Conservation (phyloP, 2,888 invertebrate species). For the Helleia helle region DNA sequence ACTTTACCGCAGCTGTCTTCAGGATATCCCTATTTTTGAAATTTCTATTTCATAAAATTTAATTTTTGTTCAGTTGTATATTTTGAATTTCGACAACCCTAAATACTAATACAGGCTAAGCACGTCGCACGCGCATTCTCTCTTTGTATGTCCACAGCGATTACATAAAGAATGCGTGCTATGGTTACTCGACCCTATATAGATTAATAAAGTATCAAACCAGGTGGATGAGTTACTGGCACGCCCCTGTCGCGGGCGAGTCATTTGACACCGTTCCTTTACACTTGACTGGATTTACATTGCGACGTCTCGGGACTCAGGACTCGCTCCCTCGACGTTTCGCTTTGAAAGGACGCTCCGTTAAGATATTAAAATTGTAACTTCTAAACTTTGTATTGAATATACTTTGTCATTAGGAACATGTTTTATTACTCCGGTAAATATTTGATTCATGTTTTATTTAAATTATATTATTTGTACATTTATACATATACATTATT, state of each 20-base stretch:
- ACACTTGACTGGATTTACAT: constrained; percentile 12
- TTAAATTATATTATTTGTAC: too few relatives aligned
- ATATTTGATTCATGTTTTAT: too few relatives aligned
- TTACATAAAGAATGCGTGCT: constrained; percentile 41
- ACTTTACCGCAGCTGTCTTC: too few relatives aligned
- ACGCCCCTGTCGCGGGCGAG: constrained; percentile 9
- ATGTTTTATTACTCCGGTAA: too few relatives aligned
- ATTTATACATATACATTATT: too few relatives aligned
- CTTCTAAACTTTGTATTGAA: too few relatives aligned
- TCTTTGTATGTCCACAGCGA: constrained; percentile 44
- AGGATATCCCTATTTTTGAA: too few relatives aligned
- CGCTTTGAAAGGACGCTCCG: not conserved
- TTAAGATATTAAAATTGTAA: not conserved
- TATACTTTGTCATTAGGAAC: too few relatives aligned
- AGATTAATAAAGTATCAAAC: constrained; percentile 19
- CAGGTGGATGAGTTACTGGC: constrained; percentile 16
- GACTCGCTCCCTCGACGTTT: not conserved
- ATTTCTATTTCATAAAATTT: not conserved
- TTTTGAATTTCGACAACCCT: constrained; percentile 38
- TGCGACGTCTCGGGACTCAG: constrained; percentile 7
- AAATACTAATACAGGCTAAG: constrained; percentile 28
- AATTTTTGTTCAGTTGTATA: too few relatives aligned
- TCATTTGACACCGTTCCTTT: constrained; percentile 14
- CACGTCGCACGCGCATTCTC: constrained; percentile 49
- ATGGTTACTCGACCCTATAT: constrained; percentile 23